Base-by-base conservation (phyloP, 1,140 invertebrate species). In the Bombyx mandarina region DNA sequence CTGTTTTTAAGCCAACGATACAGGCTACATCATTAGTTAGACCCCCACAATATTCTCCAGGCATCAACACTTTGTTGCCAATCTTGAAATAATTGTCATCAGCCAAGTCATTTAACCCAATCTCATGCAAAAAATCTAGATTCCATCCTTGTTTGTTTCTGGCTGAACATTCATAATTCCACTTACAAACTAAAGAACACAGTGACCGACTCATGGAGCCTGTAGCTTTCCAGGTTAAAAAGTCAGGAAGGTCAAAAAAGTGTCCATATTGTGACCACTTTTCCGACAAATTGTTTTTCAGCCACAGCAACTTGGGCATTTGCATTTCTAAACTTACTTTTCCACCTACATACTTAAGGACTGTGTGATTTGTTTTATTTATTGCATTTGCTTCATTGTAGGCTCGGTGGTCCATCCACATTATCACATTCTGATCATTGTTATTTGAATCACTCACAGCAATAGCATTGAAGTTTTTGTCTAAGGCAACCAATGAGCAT, bases 401-500 rank as follows among this genome's bases (percentile, higher is more conserved):
- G 3, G 97, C 97, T 68, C 98, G 88, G 77, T 99, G 97, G 81
- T 99, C 98, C 96, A 99, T 94, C 98, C 98, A 99, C 84, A 99
- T 92, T 44, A 99, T 95, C 35, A 99, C 90, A 85, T 99, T 98
- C 79, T 94, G 93, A 51, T 93, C 88, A 73, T 91, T 75, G 46
- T 87, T 89, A 90, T 93, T 93, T 70, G 91, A 90, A 50, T 90
- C 90, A 86, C 93, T 96, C 0, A 97, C 91, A 18, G 93, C 91
- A 7, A 97, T 70, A 4, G 97, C 94, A 51, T 91, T 82, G 22
- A 91, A 91, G 64, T 93, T 85, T 67, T 89, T 82, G 69, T 94
- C 95, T 18, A 98, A 63, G 22, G 92, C 93, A 6, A 97, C 97
- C 48, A 99, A 78, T 9, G 97, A 99, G 79, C 97, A 99, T 45